Evolutionary conservation across 2,113 vertebrate species (phyloP).

Genomic region (Castor canadensis): DNA sequence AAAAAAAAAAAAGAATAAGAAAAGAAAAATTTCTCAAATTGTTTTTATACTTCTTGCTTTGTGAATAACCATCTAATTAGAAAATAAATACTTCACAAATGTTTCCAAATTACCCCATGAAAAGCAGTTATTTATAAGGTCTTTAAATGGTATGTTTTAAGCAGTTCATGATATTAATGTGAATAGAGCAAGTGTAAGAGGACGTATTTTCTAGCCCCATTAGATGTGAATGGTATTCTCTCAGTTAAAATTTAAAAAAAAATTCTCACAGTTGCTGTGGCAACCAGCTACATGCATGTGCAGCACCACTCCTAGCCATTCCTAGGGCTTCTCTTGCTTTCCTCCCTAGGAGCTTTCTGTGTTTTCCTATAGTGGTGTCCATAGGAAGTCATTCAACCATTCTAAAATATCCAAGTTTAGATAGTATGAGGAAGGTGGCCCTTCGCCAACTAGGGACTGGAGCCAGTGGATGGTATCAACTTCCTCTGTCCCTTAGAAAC

Average conservation of each 20-base stretch:
- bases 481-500: neutral
- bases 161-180: neutral
- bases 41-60: neutral
- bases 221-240: neutral
- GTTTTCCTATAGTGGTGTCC: neutral
- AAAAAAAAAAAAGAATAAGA: no score
- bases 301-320: neutral
- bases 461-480: neutral
- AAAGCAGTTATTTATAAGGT: neutral
- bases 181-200: neutral
- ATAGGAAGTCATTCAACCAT: neutral
- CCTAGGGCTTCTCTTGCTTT: neutral
- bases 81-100: neutral
- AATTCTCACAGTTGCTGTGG: neutral
- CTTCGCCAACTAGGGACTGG: neutral
- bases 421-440: fast-evolving
- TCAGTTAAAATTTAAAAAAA: neutral
- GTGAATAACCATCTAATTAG: neutral
- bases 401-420: neutral
- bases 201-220: neutral
- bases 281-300: neutral
- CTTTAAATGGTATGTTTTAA: neutral
- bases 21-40: neutral
- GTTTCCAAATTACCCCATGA: neutral
- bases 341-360: neutral